Conservation (phyloP, 1,140 invertebrate species). For the Orius laevigatus region DNA sequence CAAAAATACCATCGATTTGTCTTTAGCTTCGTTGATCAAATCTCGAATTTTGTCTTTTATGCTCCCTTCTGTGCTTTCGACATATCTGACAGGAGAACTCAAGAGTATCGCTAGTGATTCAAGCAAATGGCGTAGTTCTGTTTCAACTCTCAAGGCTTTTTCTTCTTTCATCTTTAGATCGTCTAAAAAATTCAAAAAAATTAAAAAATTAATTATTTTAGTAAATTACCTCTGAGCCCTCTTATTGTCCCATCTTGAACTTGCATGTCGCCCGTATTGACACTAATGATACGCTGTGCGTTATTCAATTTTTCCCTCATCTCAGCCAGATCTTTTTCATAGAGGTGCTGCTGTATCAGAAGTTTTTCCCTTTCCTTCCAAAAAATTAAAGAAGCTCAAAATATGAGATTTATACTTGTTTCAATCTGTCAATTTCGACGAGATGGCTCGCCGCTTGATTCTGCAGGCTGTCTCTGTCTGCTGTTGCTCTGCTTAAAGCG, state of each 20-base stretch:
- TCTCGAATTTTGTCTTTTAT: slow-evolving; percentile 62
- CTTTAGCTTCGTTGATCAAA: slow-evolving; percentile 54
- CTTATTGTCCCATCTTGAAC: slow-evolving; percentile 46
- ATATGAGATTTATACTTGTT: slow-evolving; percentile 27
- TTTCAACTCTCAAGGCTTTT: slow-evolving; percentile 42
- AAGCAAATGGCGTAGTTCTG: slow-evolving; percentile 43
- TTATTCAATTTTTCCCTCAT: slow-evolving; percentile 44
- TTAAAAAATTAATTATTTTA: background rate
- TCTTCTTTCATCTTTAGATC: slow-evolving; percentile 51
- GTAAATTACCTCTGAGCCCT: slow-evolving; percentile 44
- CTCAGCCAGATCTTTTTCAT: slow-evolving; percentile 46
- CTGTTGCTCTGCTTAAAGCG: slow-evolving; percentile 39
- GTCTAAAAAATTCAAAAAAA: slow-evolving; percentile 31
- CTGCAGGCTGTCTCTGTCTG: slow-evolving; percentile 51
- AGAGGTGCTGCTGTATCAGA: slow-evolving; percentile 42
- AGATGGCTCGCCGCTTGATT: slow-evolving; percentile 44
- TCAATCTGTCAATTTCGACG: slow-evolving; percentile 45
- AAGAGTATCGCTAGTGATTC: slow-evolving; percentile 49
- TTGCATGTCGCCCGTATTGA: slow-evolving; percentile 46
- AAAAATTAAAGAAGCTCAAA: background rate
- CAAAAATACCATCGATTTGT: slow-evolving; percentile 44
- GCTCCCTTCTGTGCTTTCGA: slow-evolving; percentile 53
- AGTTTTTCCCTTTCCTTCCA: slow-evolving; percentile 48
- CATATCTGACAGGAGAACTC: slow-evolving; percentile 46
- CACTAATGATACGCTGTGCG: slow-evolving; percentile 41